Percentiles rank a stretch among this genome's conserved stretches.
These are phyloP conservation scores for Parapsyche elsis DNA, from an alignment of 1,140 invertebrate species.

Conservation along the genomic window DNA sequence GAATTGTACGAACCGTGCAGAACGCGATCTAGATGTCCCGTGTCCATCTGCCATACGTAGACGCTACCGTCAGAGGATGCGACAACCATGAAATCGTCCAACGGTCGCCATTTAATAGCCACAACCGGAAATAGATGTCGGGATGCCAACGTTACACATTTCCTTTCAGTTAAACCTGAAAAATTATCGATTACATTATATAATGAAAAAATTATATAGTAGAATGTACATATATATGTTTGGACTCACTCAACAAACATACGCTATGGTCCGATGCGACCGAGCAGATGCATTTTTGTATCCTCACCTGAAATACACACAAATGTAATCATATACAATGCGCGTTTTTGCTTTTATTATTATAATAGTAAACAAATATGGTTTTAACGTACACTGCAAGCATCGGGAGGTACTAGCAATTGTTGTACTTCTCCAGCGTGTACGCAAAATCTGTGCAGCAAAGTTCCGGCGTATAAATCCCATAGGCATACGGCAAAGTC, in stretches of 20 bases:
- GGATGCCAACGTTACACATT: constrained; percentile 94
- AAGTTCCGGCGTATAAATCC: constrained; percentile 91
- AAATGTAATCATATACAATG: background rate
- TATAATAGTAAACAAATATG: background rate
- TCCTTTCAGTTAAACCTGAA: constrained; percentile 84
- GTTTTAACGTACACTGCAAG: constrained; percentile 81
- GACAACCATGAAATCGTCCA: constrained; percentile 98
- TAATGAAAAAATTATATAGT: too few species aligned
- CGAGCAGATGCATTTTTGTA: constrained; percentile 95
- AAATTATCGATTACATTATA: background rate
- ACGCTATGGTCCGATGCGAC: constrained; percentile 98
- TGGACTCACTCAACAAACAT: constrained; percentile 84
- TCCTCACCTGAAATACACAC: constrained; percentile 76
- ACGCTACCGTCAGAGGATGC: constrained; percentile 98
- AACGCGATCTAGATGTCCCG: constrained; percentile 95
- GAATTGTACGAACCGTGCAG: constrained; percentile 78
- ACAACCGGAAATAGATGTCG: constrained; percentile 96
- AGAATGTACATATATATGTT: background rate
- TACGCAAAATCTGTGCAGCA: constrained; percentile 95
- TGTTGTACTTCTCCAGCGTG: constrained; percentile 95
- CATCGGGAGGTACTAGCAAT: constrained; percentile 90
- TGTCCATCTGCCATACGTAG: constrained; percentile 99
- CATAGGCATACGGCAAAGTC: constrained; percentile 98
- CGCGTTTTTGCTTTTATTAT: background rate
- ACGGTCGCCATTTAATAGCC: constrained; percentile 95